A percentile compares a stretch with the other conserved stretches of the same genome.
phyloP scores from a whole-genome alignment of 2,797 vertebrate species.

The Crenuchus spilurus region DNA sequence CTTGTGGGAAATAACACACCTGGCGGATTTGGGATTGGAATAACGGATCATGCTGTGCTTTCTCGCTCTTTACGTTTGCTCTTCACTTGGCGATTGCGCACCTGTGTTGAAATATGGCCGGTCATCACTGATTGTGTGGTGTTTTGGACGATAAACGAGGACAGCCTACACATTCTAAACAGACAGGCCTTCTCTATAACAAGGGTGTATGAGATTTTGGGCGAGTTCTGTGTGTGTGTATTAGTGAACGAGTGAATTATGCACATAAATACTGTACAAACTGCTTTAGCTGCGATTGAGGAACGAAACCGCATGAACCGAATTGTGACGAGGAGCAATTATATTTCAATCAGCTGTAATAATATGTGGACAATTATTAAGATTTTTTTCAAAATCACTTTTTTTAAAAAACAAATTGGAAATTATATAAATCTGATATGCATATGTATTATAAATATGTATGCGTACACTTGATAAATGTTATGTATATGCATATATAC shows the following conservation, averaged over 20 bases:
- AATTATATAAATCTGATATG: constrained; percentile 49
- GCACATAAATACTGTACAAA: constrained; percentile 81
- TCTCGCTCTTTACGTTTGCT: constrained; percentile 55
- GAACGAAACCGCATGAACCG: constrained; percentile 79
- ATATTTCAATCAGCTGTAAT: constrained; percentile 78
- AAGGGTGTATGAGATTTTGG: constrained; percentile 50
- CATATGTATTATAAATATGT: constrained; percentile 33
- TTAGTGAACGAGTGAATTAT: constrained; percentile 58
- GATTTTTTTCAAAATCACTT: constrained; percentile 55
- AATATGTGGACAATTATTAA: constrained; percentile 77
- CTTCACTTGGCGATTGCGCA: constrained; percentile 53
- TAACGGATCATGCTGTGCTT: constrained; percentile 51
- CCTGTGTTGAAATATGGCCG: constrained; percentile 65
- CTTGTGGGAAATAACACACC: too few relatives aligned
- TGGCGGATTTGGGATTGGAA: too few relatives aligned
- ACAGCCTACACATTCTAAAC: constrained; percentile 64
- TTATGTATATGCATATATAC: constrained; percentile 19
- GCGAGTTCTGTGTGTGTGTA: constrained; percentile 61
- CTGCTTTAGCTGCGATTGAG: constrained; percentile 73
- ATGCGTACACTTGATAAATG: constrained; percentile 16
- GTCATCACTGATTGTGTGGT: constrained; percentile 65
- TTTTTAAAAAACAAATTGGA: constrained; percentile 70
- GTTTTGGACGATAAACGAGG: constrained; percentile 64
- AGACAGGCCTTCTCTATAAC: constrained; percentile 70
- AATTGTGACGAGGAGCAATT: constrained; percentile 77